phyloP scores from a whole-genome alignment of 2,797 vertebrate genomes.

The Pangasius sanitwongsei region DNA sequence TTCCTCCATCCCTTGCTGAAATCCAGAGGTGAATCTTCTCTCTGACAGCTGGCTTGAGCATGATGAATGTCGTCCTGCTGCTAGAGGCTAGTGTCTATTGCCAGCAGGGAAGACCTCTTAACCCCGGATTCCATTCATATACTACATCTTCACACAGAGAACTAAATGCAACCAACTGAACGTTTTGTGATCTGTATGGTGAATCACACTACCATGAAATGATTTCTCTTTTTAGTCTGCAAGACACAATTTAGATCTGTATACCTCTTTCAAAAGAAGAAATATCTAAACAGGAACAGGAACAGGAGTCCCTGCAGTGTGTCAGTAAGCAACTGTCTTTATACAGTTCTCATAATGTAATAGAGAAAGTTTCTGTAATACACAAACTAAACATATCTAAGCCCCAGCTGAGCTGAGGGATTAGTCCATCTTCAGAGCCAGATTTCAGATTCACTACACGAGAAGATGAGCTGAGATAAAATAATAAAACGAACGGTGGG shows the following conservation, averaged over 20 bases:
- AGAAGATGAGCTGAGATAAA: not conserved
- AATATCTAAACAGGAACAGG: not conserved
- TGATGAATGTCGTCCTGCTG: conserved; percentile 50
- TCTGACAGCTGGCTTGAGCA: conserved; percentile 37
- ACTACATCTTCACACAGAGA: not conserved
- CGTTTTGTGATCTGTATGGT: not conserved
- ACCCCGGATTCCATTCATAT: not conserved
- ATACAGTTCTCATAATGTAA: not conserved
- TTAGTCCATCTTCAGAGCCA: not conserved
- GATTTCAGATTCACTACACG: not conserved
- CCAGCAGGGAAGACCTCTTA: conserved; percentile 30
- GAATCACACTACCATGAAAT: not conserved
- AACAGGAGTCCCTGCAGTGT: conserved; percentile 2
- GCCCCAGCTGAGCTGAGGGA: not conserved
- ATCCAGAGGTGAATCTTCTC: conserved; percentile 43
- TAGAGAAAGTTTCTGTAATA: not conserved
- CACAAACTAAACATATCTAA: not conserved
- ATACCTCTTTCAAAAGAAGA: not conserved
- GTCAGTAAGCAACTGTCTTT: not conserved
- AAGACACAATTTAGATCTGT: not conserved
- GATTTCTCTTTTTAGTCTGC: not conserved
- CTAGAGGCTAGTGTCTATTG: conserved; percentile 43
- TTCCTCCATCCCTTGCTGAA: conserved; percentile 15
- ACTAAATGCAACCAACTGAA: not conserved
- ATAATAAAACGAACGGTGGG: not conserved